Conservation (phyloP, 2,113 vertebrate genomes). For the Lagenorhynchus albirostris region DNA sequence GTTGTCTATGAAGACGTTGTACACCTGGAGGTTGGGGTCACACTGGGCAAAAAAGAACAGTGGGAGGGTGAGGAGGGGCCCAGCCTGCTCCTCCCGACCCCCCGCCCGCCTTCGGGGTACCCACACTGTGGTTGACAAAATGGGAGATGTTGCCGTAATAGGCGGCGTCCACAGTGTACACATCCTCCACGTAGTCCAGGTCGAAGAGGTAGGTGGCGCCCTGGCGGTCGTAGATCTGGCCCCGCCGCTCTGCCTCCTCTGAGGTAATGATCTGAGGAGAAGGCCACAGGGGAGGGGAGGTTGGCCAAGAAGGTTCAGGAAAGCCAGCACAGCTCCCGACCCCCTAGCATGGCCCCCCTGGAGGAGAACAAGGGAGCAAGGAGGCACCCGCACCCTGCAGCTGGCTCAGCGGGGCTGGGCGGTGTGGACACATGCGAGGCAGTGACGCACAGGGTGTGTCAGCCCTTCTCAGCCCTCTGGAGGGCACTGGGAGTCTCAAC, state of each 20-base stretch:
- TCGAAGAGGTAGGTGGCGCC: conserved; percentile 93
- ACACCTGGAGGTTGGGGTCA: conserved; percentile 94
- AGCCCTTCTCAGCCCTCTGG: background rate
- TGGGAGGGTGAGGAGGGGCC: conserved; percentile 8
- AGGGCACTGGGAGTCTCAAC: background rate
- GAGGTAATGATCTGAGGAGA: conserved; percentile 91
- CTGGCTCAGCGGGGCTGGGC: background rate
- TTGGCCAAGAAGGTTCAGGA: background rate
- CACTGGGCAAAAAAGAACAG: conserved; percentile 83
- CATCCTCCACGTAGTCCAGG: conserved; percentile 88
- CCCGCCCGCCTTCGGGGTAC: conserved; percentile 63
- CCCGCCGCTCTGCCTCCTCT: conserved; percentile 92
- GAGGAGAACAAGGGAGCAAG: background rate
- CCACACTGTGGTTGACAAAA: conserved; percentile 96
- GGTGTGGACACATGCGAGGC: background rate
- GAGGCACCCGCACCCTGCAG: background rate
- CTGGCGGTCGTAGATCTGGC: conserved; percentile 91
- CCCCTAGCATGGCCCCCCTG: background rate
- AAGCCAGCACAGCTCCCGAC: background rate
- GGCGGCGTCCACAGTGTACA: conserved; percentile 94
- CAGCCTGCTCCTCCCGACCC: background rate
- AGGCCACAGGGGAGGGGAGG: background rate
- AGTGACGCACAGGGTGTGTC: background rate
- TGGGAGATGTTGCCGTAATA: conserved; percentile 94
- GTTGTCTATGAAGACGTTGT: conserved; percentile 95